Percentiles rank a stretch among this genome's conserved stretches.
phyloP scores from a whole-genome alignment of 1,140 invertebrate species.

The Coenobita brevimanus region DNA sequence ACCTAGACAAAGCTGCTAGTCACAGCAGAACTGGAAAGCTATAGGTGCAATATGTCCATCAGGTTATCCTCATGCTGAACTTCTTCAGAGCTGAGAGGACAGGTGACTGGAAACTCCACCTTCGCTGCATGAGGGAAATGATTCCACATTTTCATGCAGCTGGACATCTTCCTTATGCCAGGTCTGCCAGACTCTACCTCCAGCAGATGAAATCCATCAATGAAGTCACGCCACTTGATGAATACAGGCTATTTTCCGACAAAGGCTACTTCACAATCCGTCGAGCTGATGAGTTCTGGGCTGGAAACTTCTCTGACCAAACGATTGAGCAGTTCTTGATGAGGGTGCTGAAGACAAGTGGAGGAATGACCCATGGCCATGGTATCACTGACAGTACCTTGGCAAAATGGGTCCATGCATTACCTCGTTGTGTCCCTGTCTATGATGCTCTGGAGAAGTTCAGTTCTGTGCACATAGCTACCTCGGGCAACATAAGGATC shows the following conservation, averaged over 20 bases:
- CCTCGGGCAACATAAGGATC: constrained; percentile 9
- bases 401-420: constrained; percentile 14
- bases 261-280: constrained; percentile 8
- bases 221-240: constrained; percentile 13
- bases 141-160: constrained; percentile 35
- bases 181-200: constrained; percentile 21
- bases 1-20: background rate
- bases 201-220: constrained; percentile 25
- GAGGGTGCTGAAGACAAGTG: background rate
- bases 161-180: constrained; percentile 27
- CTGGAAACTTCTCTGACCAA: constrained; percentile 30
- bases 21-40: background rate
- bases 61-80: constrained; percentile 14
- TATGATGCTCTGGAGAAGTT: constrained; percentile 12
- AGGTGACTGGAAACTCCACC: constrained; percentile 4
- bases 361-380: constrained; percentile 8
- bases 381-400: constrained; percentile 15
- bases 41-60: constrained; percentile 7
- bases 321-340: constrained; percentile 20
- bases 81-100: constrained; percentile 22
- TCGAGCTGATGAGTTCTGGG: constrained; percentile 1
- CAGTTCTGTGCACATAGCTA: constrained; percentile 1
- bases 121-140: constrained; percentile 18
- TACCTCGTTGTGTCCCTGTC: background rate
- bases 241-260: constrained; percentile 8